Evolutionary conservation across 2,888 invertebrate species (phyloP), one percentile per base, ranked within the genome.

Genomic region (Lithophane ornitopus): DNA sequence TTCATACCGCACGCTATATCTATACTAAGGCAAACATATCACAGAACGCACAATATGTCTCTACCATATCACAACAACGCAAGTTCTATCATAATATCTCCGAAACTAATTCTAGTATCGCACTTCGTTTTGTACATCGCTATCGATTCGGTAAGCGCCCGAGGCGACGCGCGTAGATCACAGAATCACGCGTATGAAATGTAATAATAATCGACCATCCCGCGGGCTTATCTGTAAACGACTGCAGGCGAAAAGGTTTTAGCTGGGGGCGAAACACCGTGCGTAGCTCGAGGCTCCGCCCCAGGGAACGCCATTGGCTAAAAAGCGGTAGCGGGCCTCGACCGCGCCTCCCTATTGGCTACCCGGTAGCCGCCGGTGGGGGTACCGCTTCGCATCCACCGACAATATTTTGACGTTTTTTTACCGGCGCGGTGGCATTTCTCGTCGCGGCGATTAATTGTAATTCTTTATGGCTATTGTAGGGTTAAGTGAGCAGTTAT

Each of bases 171-270:
- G 90, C 92, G 92, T 92, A 93, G 92, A 93, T 94, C 94, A 94
- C 94, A 94, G 93, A 93, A 93, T 95, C 95, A 94, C 94, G 93
- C 94, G 94, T 94, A 93, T 90, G 90, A 91, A 94, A 95, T 93
- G 94, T 95, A 96, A 96, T 95, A 95, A 95, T 95, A 95, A 94
- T 94, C 96, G 95, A 95, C 96, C 96, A 96, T 96, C 96, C 96
- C 95, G 94, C 92, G 93, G 96, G 96, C 96, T 96, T 96, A 96
- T 96, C 96, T 93, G 94, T 94, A 96, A 95, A 96, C 96, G 96
- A 96, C 96, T 96, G 96, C 93, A 96, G 96, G 96, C 96, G 94
- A 96, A 96, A 96, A 95, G 94, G 94, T 94, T 96, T 96, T 96
- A 91, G 96, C 96, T 96, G 95, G 95, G 96, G 96, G 96, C 96